These are phyloP conservation scores for Nezara viridula DNA, from an alignment of 2,888 invertebrate species.

Conservation along the genomic window DNA sequence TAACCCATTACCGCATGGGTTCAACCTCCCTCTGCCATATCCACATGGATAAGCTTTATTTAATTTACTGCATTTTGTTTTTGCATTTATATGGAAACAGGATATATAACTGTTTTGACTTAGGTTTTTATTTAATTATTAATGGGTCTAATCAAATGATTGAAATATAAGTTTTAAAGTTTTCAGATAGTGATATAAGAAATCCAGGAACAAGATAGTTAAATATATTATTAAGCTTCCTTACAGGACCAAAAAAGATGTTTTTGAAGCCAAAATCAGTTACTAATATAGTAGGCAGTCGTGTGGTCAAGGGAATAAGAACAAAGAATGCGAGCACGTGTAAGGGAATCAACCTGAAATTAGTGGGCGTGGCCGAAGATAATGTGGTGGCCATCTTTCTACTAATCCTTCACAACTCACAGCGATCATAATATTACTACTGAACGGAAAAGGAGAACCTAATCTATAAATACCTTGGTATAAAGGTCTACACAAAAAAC, in stretches of 20 bases:
- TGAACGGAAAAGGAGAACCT: background rate
- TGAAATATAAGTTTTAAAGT: no score
- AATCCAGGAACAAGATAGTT: background rate
- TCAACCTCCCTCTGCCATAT: no score
- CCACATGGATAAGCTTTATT: no score
- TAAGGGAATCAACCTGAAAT: slow-evolving; percentile 38
- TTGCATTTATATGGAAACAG: no score
- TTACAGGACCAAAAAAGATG: background rate
- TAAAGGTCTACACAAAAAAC: background rate
- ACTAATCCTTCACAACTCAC: slow-evolving; percentile 36
- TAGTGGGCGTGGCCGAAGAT: slow-evolving; percentile 42
- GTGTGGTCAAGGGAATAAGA: background rate
- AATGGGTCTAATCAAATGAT: no score
- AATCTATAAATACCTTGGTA: background rate
- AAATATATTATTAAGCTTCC: background rate
- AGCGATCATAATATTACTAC: background rate
- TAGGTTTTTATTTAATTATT: no score
- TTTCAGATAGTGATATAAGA: no score
- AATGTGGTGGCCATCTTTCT: slow-evolving; percentile 33
- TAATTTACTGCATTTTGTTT: no score
- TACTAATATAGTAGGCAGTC: background rate
- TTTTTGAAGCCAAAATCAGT: background rate
- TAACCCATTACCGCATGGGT: no score
- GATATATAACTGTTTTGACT: no score
- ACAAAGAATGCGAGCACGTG: slow-evolving; percentile 34